These are phyloP conservation scores for Xestia xanthographa DNA, from an alignment of 2,888 invertebrate species.

Conservation along the genomic window DNA sequence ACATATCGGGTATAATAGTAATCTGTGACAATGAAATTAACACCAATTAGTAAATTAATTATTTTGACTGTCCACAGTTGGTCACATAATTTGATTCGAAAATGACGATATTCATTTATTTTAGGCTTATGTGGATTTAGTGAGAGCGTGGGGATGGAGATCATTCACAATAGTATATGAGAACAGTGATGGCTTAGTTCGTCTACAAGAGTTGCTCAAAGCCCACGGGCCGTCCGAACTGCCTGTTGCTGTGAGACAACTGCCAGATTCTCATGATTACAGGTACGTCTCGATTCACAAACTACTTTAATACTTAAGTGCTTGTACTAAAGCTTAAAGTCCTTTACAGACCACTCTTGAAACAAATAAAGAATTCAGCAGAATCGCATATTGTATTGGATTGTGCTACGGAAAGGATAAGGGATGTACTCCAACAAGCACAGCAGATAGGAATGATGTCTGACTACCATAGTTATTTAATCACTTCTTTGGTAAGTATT, in stretches of 20 bases:
- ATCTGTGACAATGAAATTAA: slow-evolving; percentile 26
- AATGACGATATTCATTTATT: slow-evolving; percentile 54
- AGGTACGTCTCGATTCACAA: slow-evolving; percentile 89
- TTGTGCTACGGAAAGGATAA: slow-evolving; percentile 96
- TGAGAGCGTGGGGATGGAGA: slow-evolving; percentile 97
- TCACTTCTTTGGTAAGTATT: slow-evolving; percentile 95
- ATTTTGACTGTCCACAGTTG: neutral
- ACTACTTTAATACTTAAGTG: slow-evolving; percentile 7
- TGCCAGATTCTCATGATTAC: slow-evolving; percentile 96
- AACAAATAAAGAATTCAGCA: slow-evolving; percentile 97
- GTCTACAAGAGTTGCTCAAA: slow-evolving; percentile 96
- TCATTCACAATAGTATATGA: slow-evolving; percentile 99
- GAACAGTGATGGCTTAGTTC: slow-evolving; percentile 97
- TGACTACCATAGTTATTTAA: slow-evolving; percentile 97
- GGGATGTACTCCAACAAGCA: slow-evolving; percentile 97
- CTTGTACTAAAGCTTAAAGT: slow-evolving; percentile 46
- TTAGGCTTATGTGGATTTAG: slow-evolving; percentile 97
- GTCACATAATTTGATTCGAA: neutral
- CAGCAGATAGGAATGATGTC: slow-evolving; percentile 99
- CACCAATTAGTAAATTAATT: slow-evolving; percentile 7
- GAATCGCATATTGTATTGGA: slow-evolving; percentile 97
- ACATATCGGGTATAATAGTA: slow-evolving; percentile 5
- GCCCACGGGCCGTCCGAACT: slow-evolving; percentile 96
- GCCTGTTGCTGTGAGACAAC: slow-evolving; percentile 95
- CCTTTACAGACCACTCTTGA: slow-evolving; percentile 94